These are phyloP conservation scores for Elymnias hypermnestra DNA, from an alignment of 1,140 invertebrate species.

Conservation along the genomic window DNA sequence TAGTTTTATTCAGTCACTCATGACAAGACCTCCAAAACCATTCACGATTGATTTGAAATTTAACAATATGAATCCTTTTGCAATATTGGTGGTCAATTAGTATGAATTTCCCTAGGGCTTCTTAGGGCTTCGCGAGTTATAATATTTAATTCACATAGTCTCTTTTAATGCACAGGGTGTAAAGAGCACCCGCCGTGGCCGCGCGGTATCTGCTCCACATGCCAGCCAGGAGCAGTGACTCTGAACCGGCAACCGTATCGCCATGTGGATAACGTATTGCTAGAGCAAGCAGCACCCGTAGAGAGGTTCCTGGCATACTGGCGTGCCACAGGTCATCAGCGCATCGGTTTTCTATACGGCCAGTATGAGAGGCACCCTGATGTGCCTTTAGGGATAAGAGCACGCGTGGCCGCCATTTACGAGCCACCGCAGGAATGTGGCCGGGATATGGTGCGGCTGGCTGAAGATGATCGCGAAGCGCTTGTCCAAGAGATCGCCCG, in stretches of 20 bases:
- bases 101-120: too few species aligned
- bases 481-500: constrained; percentile 88
- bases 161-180: constrained; percentile 88
- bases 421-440: constrained; percentile 95
- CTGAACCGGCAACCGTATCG: constrained; percentile 95
- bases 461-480: constrained; percentile 84
- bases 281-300: constrained; percentile 96
- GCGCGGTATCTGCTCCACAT: constrained; percentile 98
- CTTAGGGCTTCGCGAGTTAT: too few species aligned
- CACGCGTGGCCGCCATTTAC: constrained; percentile 96
- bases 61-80: too few species aligned
- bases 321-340: constrained; percentile 95
- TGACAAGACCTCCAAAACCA: too few species aligned
- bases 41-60: too few species aligned
- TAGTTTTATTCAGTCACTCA: too few species aligned
- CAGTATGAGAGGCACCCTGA: constrained; percentile 94
- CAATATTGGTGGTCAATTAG: too few species aligned
- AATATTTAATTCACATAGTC: too few species aligned
- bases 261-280: constrained; percentile 98
- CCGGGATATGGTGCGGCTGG: constrained; percentile 82
- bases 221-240: constrained; percentile 97
- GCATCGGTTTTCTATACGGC: constrained; percentile 96
- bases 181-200: constrained; percentile 98
- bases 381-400: constrained; percentile 96
- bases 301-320: constrained; percentile 98